Conservation (phyloP, 2,888 invertebrate genomes). For the Drosophila prostipennis region DNA sequence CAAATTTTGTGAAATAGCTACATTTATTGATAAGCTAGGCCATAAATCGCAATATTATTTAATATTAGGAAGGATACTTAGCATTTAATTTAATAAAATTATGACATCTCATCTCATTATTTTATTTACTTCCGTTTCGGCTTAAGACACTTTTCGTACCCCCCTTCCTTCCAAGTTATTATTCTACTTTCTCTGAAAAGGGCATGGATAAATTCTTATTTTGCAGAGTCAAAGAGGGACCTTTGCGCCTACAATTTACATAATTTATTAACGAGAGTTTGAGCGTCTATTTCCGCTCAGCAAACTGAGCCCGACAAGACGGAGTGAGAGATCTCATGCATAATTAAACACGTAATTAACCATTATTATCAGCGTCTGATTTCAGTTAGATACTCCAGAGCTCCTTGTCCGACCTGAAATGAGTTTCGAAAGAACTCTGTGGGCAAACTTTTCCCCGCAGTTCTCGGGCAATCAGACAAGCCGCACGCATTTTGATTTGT, state of each 20-base stretch:
- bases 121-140: conserved; percentile 64
- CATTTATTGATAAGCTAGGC: too few relatives aligned
- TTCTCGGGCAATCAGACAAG: conserved; percentile 59
- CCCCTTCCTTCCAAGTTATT: conserved; percentile 15
- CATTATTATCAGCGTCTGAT: conserved; percentile 79
- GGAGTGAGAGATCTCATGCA: conserved; percentile 64
- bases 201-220: conserved; percentile 65
- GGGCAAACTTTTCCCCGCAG: conserved; percentile 43
- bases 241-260: conserved; percentile 76
- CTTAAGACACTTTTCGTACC: conserved; percentile 63
- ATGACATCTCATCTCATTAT: conserved; percentile 50
- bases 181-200: conserved; percentile 6
- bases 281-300: conserved; percentile 72
- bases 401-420: conserved; percentile 53
- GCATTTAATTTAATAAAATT: conserved; percentile 64
- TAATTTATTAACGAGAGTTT: conserved; percentile 77
- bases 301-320: conserved; percentile 30
- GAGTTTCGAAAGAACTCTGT: conserved; percentile 67
- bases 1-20: conserved; percentile 3
- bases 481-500: conserved; percentile 59
- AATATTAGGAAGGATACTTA: conserved; percentile 49
- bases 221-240: conserved; percentile 40
- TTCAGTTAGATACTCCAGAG: conserved; percentile 56
- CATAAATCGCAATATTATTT: too few relatives aligned
- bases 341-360: conserved; percentile 79